phyloP scores from a whole-genome alignment of 2,113 vertebrate species.

The Oreotrochilus melanogaster region DNA sequence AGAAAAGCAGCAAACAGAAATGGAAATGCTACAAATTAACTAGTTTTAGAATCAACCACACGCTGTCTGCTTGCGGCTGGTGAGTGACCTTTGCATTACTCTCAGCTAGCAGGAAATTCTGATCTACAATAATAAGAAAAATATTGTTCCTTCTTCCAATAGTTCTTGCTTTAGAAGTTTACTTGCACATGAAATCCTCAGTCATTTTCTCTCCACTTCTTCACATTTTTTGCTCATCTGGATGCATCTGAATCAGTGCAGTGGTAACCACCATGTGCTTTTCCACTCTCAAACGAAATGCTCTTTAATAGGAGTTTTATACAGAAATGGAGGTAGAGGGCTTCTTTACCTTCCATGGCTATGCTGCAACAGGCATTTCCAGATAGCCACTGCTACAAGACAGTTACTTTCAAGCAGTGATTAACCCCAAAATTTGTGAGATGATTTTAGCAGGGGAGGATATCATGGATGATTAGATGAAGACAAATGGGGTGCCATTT shows the following conservation, averaged over 20 bases:
- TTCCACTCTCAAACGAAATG: neutral
- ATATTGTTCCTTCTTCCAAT: constrained; percentile 11
- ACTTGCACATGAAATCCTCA: neutral
- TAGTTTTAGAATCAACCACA: constrained; percentile 47
- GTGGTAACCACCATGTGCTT: neutral
- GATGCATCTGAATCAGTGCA: neutral
- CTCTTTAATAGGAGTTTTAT: neutral
- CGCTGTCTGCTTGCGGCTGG: constrained; percentile 7
- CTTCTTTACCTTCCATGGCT: neutral
- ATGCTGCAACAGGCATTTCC: neutral
- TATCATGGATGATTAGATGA: neutral
- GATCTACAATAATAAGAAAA: constrained; percentile 25
- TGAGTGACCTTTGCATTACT: constrained; percentile 37
- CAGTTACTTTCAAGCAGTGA: neutral
- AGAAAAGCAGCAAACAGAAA: constrained; percentile 6
- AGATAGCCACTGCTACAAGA: neutral
- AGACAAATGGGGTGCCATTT: constrained; percentile 9
- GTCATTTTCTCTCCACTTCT: neutral
- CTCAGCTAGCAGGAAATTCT: constrained; percentile 18
- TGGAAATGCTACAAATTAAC: neutral
- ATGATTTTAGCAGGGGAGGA: neutral
- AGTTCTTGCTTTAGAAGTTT: neutral
- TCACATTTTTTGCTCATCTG: neutral
- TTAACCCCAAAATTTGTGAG: neutral
- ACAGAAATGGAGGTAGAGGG: neutral